Evolutionary conservation across 2,888 invertebrate genomes (phyloP).

Genomic region (Lepas anatifera): DNA sequence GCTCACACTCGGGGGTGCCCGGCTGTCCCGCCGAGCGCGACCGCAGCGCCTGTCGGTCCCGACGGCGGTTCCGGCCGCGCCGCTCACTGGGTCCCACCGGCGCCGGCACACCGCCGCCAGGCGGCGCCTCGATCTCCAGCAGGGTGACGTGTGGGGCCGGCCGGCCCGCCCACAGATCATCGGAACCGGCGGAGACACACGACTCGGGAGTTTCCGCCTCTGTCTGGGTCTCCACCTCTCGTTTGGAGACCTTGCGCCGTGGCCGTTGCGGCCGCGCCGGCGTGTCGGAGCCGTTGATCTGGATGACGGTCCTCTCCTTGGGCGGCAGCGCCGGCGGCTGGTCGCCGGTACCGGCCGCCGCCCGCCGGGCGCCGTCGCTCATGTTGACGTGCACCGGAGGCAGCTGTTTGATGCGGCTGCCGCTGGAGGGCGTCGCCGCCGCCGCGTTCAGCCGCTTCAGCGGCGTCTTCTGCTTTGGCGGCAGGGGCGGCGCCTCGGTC

Average conservation of each 20-base stretch:
- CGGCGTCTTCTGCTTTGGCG: constrained; percentile 32
- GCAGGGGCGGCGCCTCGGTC: constrained; percentile 27
- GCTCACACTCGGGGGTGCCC: constrained; percentile 6
- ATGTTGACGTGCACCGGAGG: constrained; percentile 49
- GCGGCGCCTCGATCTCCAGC: constrained; percentile 28
- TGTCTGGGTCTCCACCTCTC: constrained; percentile 25
- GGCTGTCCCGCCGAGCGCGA: constrained; percentile 25
- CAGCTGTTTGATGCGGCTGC: constrained; percentile 41
- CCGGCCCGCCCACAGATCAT: constrained; percentile 22
- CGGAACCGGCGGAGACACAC: constrained; percentile 18
- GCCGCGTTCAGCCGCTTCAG: constrained; percentile 36
- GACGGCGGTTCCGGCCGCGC: constrained; percentile 29
- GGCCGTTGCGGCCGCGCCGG: constrained; percentile 23
- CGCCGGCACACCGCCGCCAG: constrained; percentile 27
- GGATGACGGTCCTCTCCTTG: constrained; percentile 23
- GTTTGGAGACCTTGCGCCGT: constrained; percentile 22
- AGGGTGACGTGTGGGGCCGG: constrained; percentile 20
- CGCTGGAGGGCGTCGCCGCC: constrained; percentile 17
- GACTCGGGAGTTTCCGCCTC: no score
- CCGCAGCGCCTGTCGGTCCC: constrained; percentile 28
- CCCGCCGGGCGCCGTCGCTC: constrained; percentile 19
- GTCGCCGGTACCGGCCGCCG: constrained; percentile 14
- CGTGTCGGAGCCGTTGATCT: constrained; percentile 21
- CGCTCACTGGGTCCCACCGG: constrained; percentile 20
- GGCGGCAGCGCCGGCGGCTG: constrained; percentile 23